These are phyloP conservation scores for Brachyistius frenatus DNA, from an alignment of 2,113 vertebrate species.

Conservation along the genomic window DNA sequence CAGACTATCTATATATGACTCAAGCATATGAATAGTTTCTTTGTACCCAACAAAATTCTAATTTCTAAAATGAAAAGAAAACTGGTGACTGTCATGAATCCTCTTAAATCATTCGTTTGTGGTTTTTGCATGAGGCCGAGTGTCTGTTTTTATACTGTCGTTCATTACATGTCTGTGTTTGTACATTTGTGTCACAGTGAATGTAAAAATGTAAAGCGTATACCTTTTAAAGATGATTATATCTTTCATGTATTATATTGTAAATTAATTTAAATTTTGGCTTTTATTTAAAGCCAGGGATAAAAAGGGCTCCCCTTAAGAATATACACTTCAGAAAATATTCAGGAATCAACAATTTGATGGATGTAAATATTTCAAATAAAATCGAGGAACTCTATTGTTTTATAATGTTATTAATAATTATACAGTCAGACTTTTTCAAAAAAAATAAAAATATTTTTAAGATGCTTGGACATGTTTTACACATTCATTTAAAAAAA, in stretches of 20 bases:
- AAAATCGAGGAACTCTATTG: neutral
- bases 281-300: constrained; percentile 19
- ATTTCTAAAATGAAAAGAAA: neutral
- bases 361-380: constrained; percentile 53
- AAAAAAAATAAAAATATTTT: constrained; percentile 3
- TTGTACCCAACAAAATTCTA: neutral
- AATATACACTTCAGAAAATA: constrained; percentile 16
- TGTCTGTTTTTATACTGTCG: constrained; percentile 27
- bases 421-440: neutral
- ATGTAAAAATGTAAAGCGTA: constrained; percentile 49
- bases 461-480: constrained; percentile 50
- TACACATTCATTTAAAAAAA: constrained; percentile 75
- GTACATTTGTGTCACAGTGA: constrained; percentile 27
- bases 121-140: neutral
- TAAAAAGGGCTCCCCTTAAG: neutral
- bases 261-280: constrained; percentile 30
- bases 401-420: neutral
- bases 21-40: neutral
- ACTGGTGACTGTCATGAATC: neutral
- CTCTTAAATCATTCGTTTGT: neutral
- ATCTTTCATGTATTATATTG: constrained; percentile 41
- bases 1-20: neutral
- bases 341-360: constrained; percentile 18
- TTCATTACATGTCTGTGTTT: constrained; percentile 17
- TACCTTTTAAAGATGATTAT: constrained; percentile 9